phyloP scores from a whole-genome alignment of 2,888 invertebrate species.

The Protophormia terraenovae region DNA sequence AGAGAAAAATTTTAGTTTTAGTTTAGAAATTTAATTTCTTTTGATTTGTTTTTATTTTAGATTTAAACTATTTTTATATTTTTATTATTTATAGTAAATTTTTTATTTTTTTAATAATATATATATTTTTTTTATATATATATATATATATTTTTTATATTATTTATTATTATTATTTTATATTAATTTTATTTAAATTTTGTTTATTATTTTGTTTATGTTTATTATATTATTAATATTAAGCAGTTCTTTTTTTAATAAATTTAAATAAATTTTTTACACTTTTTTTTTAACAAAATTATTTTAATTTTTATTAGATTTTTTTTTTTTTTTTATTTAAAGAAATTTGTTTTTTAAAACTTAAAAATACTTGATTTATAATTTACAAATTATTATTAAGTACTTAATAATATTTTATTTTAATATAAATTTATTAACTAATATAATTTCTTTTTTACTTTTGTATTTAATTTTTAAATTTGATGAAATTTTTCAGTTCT shows the following conservation, averaged over 20 bases:
- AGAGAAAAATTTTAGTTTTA: conserved; percentile 1
- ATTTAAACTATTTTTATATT: no score
- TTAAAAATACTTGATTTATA: background rate
- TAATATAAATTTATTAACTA: background rate
- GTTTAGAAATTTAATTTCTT: conserved; percentile 59
- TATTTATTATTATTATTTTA: no score
- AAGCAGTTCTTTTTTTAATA: conserved; percentile 44
- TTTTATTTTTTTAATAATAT: background rate
- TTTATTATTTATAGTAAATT: background rate
- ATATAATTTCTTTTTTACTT: conserved; percentile 5
- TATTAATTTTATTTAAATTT: no score
- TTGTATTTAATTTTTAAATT: background rate
- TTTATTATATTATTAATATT: background rate
- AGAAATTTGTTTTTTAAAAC: background rate
- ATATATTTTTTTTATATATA: no score
- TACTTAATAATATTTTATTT: conserved; percentile 38
- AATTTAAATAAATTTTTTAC: background rate
- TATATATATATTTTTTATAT: no score
- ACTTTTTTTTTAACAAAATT: background rate
- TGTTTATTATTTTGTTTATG: background rate
- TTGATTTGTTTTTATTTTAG: conserved; percentile 31
- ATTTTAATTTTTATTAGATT: background rate
- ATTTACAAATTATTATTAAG: conserved; percentile 26
- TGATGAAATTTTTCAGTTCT: conserved; percentile 52
- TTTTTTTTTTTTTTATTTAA: no score